Percentiles rank a stretch among this genome's conserved stretches.
Evolutionary conservation across 1,140 invertebrate species (phyloP).

Genomic region (Drosophila tani): DNA sequence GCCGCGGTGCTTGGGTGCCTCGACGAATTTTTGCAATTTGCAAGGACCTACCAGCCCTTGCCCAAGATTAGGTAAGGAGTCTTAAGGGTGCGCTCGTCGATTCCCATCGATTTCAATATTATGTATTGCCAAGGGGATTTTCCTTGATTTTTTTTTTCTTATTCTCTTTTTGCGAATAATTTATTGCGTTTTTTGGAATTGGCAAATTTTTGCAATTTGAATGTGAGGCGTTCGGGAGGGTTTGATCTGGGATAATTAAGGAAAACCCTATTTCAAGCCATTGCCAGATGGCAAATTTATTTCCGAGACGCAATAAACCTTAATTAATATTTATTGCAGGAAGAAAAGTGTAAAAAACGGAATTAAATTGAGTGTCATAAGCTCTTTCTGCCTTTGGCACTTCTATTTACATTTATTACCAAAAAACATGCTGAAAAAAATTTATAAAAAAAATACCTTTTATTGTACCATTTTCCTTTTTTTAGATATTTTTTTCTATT

Average conservation of each 20-base stretch:
- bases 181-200: constrained; percentile 70
- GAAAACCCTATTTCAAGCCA: constrained; percentile 3
- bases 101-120: constrained; percentile 70
- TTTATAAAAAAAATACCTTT: constrained; percentile 26
- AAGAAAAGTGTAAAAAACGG: constrained; percentile 33
- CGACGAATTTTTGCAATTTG: constrained; percentile 76
- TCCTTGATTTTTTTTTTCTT: constrained; percentile 45
- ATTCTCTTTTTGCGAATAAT: constrained; percentile 64
- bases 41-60: constrained; percentile 41
- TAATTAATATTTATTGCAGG: constrained; percentile 51
- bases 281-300: constrained; percentile 28
- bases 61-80: constrained; percentile 36
- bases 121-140: constrained; percentile 56
- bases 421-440: constrained; percentile 19
- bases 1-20: constrained; percentile 49
- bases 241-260: constrained; percentile 57
- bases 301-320: constrained; percentile 60
- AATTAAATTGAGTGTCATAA: constrained; percentile 80
- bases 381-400: constrained; percentile 55
- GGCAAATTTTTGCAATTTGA: constrained; percentile 68
- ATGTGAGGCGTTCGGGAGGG: constrained; percentile 68
- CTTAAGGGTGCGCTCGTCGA: constrained; percentile 32
- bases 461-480: constrained; percentile 23
- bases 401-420: constrained; percentile 51
- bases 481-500: constrained; percentile 9